phyloP scores from a whole-genome alignment of 2,113 vertebrate species.

The Hippocampus guttulatus region DNA sequence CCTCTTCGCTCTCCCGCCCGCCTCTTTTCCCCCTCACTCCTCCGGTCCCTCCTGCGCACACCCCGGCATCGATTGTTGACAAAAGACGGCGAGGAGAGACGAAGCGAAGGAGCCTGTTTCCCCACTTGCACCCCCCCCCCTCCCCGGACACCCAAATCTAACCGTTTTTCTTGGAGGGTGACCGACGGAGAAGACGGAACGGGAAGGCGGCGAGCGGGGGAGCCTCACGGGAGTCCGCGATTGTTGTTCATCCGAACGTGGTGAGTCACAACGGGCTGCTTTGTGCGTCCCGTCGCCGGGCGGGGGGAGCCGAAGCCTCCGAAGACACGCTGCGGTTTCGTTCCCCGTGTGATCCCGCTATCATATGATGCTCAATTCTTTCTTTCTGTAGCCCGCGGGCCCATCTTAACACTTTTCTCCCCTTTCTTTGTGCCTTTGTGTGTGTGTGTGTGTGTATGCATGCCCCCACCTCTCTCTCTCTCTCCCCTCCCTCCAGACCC shows the following conservation, averaged over 20 bases:
- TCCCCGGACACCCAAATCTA: neutral
- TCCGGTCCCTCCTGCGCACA: slow-evolving; percentile 58
- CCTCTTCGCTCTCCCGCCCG: slow-evolving; percentile 12
- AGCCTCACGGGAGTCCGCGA: neutral
- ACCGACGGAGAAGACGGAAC: neutral
- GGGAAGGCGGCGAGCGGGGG: neutral
- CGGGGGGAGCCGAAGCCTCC: slow-evolving; percentile 39
- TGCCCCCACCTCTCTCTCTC: neutral
- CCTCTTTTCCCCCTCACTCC: slow-evolving; percentile 8
- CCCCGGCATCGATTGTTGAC: slow-evolving; percentile 73
- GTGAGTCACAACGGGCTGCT: slow-evolving; percentile 69
- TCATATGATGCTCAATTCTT: slow-evolving; percentile 75
- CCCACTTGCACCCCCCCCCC: neutral
- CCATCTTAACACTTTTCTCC: slow-evolving; percentile 56
- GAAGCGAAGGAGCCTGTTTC: slow-evolving; percentile 41
- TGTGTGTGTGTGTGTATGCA: slow-evolving; percentile 64
- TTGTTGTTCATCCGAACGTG: slow-evolving; percentile 42
- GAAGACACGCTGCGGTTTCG: slow-evolving; percentile 52
- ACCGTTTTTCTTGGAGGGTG: slow-evolving; percentile 39
- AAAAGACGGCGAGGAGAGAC: slow-evolving; percentile 70
- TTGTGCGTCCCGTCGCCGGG: slow-evolving; percentile 58
- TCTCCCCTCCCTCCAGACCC: slow-evolving; percentile 14
- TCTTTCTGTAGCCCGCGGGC: slow-evolving; percentile 47
- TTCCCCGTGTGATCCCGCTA: slow-evolving; percentile 62
- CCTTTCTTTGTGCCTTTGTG: slow-evolving; percentile 71